Evolutionary conservation across 2,797 vertebrate genomes (phyloP), one percentile per base, ranked within the genome.

Genomic region (Rousettus madagascariensis): DNA sequence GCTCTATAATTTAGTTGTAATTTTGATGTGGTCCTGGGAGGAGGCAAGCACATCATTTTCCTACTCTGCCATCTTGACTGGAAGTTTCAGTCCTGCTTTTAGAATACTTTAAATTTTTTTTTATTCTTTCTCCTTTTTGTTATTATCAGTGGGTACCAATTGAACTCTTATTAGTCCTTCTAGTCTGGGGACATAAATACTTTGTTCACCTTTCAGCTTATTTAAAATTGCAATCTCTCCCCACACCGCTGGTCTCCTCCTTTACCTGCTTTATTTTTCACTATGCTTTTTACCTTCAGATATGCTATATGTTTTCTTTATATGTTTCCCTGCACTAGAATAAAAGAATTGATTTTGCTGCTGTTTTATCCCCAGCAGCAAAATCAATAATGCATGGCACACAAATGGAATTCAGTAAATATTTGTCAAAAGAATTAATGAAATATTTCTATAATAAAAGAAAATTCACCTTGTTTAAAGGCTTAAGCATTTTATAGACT

Each of bases 381-480:
- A 59, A 28, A 86, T 63, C 33, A 53, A 5, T 78, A 63, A 43
- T 43, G 43, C 16, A 30, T 77, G 46, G 57, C 51, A 53, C 28
- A 55, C 74, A 79, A 84, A 61, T 68, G 26, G 20, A 88, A 69
- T 43, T 88, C 59, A 65, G 63, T 92, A 36, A 95, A 90, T 66
- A 89, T 79, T 78, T 80, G 20, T 63, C 72, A 33, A 87, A 83
- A 77, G 51, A 90, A 87, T 57, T 90, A 78, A n/a, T 78, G 16
- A 82, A 66, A 38, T 94, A 13, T n/a, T 3, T 74, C 43, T 80
- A 36, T 89, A 69, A 51, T 68, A 80, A 66, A 71, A 86, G 33
- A 55, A 69, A 55, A 43, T 33, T 63, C 36, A 46, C 8, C 61
- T 53, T 82, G 5, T 86, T 85, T 79, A 89, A 90, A 95, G 46